A percentile compares a stretch with the other conserved stretches of the same genome.
Evolutionary conservation across 2,113 vertebrate genomes (phyloP).

Genomic region (Odocoileus hemionus): DNA sequence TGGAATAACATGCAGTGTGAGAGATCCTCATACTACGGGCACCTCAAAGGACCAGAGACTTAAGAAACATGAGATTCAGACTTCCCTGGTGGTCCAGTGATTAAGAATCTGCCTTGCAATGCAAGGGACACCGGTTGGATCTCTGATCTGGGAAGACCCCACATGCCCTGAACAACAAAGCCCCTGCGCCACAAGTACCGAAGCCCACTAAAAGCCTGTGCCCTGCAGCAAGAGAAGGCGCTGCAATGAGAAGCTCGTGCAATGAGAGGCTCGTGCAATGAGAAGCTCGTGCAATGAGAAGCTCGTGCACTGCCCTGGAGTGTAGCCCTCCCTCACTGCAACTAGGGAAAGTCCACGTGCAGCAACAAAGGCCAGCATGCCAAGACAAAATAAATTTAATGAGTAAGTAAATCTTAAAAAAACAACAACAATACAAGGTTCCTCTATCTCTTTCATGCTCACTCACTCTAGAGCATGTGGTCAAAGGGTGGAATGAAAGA

Average conservation of each 20-base stretch:
- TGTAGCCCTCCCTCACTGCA: neutral
- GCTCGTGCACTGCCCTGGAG: rapidly evolving
- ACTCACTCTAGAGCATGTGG: neutral
- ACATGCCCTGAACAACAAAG: neutral
- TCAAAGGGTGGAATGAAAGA: neutral
- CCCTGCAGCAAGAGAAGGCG: neutral
- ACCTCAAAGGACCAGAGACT: neutral
- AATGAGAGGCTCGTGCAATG: too few relatives aligned
- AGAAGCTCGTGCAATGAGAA: too few relatives aligned
- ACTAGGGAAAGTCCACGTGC: neutral
- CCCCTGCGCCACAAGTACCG: neutral
- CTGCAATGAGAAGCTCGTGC: too few relatives aligned
- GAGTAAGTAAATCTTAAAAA: neutral
- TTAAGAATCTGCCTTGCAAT: neutral
- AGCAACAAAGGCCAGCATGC: neutral
- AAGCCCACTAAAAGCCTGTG: neutral
- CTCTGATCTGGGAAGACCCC: neutral
- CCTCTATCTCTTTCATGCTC: rapidly evolving
- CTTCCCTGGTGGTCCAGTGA: neutral
- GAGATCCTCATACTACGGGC: neutral
- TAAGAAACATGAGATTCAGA: neutral
- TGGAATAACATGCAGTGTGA: neutral
- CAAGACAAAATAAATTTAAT: neutral
- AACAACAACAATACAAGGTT: neutral
- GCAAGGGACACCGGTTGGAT: neutral